Conservation (phyloP, 2,888 invertebrate species). For the Philopedon plagiatum region DNA sequence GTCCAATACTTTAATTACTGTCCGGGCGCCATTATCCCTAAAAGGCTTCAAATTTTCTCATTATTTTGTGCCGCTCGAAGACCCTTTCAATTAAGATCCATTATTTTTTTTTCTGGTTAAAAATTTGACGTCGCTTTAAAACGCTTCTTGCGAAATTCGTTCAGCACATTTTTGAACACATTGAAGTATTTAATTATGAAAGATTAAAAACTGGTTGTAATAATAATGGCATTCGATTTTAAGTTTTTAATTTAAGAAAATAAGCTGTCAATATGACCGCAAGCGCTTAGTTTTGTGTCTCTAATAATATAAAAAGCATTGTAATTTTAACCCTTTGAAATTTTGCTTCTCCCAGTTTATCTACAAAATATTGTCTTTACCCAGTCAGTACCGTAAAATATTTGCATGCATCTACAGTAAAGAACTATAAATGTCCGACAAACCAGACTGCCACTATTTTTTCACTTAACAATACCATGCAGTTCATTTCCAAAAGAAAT, state of each 20-base stretch:
- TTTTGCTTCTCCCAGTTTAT: too few species aligned
- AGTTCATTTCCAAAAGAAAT: background rate
- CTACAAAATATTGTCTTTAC: too few species aligned
- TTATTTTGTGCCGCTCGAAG: constrained; percentile 26
- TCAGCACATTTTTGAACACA: background rate
- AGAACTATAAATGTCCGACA: constrained; percentile 17
- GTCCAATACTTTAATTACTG: constrained; percentile 44
- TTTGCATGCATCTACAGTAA: background rate
- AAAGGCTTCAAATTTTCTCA: constrained; percentile 43
- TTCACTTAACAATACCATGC: constrained; percentile 20
- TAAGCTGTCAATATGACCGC: too few species aligned
- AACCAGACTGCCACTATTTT: constrained; percentile 29
- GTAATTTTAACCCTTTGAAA: too few species aligned
- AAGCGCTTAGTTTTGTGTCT: too few species aligned
- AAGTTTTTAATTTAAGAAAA: too few species aligned
- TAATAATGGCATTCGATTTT: too few species aligned
- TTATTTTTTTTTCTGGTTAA: constrained; percentile 32
- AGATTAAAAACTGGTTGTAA: background rate
- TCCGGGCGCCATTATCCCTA: constrained; percentile 44
- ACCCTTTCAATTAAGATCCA: constrained; percentile 29
- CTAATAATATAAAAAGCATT: too few species aligned
- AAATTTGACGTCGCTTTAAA: constrained; percentile 20
- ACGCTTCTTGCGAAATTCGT: background rate
- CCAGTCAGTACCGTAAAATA: background rate
- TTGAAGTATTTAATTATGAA: background rate